These are phyloP conservation scores for Muschampia plurimacula DNA, from an alignment of 2,888 invertebrate species.

Conservation along the genomic window DNA sequence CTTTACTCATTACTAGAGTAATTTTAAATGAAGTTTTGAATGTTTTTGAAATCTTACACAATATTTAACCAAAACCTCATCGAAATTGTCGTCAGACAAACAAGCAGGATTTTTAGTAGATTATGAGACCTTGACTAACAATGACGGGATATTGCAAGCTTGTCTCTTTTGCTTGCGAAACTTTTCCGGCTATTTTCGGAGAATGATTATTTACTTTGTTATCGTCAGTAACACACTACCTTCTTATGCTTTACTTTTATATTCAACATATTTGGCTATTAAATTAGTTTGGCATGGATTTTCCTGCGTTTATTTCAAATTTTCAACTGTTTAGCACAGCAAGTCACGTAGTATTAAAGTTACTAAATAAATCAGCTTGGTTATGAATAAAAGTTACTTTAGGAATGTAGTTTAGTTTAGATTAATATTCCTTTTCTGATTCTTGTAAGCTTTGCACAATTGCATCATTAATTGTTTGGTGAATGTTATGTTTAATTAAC, in stretches of 20 bases:
- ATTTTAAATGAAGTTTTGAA: background rate
- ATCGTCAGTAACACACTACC: background rate
- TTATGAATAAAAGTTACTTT: too few relatives aligned
- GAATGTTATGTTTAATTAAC: background rate
- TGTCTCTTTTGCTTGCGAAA: slow-evolving; percentile 36
- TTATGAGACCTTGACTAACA: slow-evolving; percentile 26
- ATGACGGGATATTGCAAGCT: slow-evolving; percentile 46
- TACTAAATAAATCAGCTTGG: too few relatives aligned
- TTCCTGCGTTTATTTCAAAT: too few relatives aligned
- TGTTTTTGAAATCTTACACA: background rate
- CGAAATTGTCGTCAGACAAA: background rate
- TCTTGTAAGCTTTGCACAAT: background rate
- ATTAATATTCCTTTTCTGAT: background rate
- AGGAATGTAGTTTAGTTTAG: too few relatives aligned
- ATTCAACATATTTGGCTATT: background rate
- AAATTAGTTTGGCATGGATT: background rate
- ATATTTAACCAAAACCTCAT: background rate
- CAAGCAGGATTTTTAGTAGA: background rate
- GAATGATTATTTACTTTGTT: background rate
- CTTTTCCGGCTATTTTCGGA: background rate
- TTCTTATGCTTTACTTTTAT: background rate
- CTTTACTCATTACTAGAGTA: too few relatives aligned
- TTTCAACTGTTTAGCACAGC: too few relatives aligned
- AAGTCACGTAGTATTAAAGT: too few relatives aligned
- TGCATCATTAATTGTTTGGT: background rate